phyloP scores from a whole-genome alignment of 2,113 vertebrate species.

The Sinosuthora webbiana region DNA sequence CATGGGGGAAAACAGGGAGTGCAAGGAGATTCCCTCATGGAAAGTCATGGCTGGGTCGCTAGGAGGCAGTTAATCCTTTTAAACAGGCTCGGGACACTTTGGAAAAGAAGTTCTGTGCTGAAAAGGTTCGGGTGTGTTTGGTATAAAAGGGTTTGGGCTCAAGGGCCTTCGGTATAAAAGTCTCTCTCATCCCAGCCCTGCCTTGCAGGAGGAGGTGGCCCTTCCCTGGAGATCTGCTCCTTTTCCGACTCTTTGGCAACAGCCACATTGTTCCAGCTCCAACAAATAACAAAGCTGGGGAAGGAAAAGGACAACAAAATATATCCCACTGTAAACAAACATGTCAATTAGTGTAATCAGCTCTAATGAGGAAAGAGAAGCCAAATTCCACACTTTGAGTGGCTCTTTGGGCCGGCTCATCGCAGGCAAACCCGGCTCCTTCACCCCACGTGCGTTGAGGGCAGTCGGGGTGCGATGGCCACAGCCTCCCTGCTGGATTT shows the following conservation, averaged over 20 bases:
- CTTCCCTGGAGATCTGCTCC: not conserved
- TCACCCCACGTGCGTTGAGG: rapidly evolving
- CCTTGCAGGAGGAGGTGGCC: not conserved
- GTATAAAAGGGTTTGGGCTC: not conserved
- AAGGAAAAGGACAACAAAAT: constrained; percentile 8
- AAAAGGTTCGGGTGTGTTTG: not conserved
- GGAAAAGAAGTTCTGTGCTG: rapidly evolving
- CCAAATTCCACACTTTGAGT: not conserved
- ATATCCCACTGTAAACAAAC: constrained; percentile 34
- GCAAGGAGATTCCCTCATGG: not conserved
- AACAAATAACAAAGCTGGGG: not conserved
- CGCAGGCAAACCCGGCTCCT: not conserved
- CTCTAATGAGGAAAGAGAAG: constrained; percentile 44
- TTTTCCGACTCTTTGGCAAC: not conserved
- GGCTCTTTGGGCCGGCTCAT: not conserved
- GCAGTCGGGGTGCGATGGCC: not conserved
- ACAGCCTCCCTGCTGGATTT: rapidly evolving
- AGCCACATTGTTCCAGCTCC: not conserved
- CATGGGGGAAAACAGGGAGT: not conserved
- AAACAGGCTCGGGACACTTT: not conserved
- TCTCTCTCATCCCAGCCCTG: not conserved
- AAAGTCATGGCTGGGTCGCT: not conserved
- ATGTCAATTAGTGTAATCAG: constrained; percentile 52
- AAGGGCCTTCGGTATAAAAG: not conserved
- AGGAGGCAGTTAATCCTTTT: not conserved